Conservation (phyloP, 2,888 invertebrate genomes). For the Cephalotes varians region DNA sequence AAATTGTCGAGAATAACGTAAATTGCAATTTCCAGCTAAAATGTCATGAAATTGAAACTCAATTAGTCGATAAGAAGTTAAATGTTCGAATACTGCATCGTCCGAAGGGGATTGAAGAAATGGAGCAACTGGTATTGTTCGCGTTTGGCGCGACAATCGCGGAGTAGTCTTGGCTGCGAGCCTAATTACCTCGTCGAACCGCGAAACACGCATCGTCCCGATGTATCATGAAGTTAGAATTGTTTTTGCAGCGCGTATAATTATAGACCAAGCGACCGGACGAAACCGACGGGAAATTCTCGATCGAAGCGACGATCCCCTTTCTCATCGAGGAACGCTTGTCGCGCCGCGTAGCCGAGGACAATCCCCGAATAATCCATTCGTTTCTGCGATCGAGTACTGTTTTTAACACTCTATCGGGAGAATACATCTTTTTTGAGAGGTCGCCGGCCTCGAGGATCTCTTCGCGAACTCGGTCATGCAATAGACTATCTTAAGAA, state of each 20-base stretch:
- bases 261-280: slow-evolving; percentile 75
- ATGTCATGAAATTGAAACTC: not conserved
- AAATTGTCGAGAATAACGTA: not conserved
- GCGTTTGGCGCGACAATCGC: slow-evolving; percentile 55
- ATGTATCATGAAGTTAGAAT: slow-evolving; percentile 76
- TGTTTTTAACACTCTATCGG: slow-evolving; percentile 11
- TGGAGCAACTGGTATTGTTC: slow-evolving; percentile 61
- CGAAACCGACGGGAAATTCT: slow-evolving; percentile 28
- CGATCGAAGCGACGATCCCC: slow-evolving; percentile 22
- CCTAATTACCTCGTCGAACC: slow-evolving; percentile 80
- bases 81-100: not conserved
- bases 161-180: slow-evolving; percentile 73
- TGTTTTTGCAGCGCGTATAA: slow-evolving; percentile 76
- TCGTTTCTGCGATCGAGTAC: slow-evolving; percentile 15
- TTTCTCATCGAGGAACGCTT: not conserved
- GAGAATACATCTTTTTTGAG: not conserved
- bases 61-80: not conserved
- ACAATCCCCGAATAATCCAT: slow-evolving; percentile 20
- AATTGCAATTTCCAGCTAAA: not conserved
- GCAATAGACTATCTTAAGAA: slow-evolving; percentile 27
- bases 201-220: slow-evolving; percentile 70
- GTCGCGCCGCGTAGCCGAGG: not conserved
- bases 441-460: slow-evolving; percentile 11
- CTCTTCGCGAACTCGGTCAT: slow-evolving; percentile 22
- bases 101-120: not conserved